Conservation (phyloP, 2,797 vertebrate genomes). For the Galagoides demidoff region DNA sequence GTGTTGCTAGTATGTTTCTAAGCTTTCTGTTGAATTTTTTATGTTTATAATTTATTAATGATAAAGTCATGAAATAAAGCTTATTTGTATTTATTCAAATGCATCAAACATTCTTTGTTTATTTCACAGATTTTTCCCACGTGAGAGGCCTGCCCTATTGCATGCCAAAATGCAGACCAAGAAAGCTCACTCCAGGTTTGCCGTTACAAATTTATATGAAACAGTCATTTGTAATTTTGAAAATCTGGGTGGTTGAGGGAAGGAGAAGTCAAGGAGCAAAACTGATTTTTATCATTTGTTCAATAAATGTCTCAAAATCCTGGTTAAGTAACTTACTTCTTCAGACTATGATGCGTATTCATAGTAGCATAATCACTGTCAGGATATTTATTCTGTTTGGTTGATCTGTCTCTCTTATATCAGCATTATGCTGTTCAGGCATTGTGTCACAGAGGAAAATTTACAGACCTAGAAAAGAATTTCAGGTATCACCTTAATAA, state of each 20-base stretch:
- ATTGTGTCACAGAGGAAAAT: neutral
- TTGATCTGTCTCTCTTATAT: neutral
- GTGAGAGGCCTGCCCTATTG: neutral
- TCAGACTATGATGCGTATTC: neutral
- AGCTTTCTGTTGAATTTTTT: slow-evolving; percentile 1
- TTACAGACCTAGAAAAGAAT: neutral
- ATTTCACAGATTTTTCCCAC: neutral
- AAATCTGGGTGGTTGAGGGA: neutral
- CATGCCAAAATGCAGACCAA: neutral
- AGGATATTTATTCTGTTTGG: slow-evolving; percentile 22
- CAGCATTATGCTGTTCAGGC: neutral
- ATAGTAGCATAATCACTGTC: neutral
- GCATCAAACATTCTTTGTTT: neutral
- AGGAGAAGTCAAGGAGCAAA: neutral
- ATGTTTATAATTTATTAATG: neutral
- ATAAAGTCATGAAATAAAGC: neutral
- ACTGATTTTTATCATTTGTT: neutral
- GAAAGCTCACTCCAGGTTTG: neutral
- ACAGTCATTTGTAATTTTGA: neutral
- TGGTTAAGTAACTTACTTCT: neutral
- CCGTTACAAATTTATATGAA: neutral
- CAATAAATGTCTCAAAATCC: neutral
- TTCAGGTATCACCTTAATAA: neutral
- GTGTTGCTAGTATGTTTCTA: neutral
- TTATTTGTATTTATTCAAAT: neutral